Base-by-base conservation (phyloP, 2,888 invertebrate species). In the Aporophyla nigra region DNA sequence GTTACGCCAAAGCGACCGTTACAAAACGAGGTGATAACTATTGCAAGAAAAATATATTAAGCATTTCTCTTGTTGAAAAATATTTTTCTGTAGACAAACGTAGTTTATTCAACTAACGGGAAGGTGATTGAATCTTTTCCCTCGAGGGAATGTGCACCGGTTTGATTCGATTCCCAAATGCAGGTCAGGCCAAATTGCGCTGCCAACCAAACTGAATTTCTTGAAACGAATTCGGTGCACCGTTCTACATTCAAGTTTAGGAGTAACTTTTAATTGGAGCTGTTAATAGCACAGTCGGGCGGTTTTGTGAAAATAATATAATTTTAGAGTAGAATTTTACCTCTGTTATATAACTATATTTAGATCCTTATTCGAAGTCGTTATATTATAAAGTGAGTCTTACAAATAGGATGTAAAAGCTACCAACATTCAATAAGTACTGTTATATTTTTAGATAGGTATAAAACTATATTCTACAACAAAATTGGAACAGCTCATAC, bases 91-190 rank as follows among this genome's bases (percentile, higher is more conserved):
- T 65, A 70, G 46, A 76, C 61, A 82, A 80, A 66, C 49, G 24
- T 33, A 27, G 63, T 71, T 71, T 81, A 77, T 79, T 75, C 73
- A 81, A 80, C 71, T 82, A 86, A 84, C 70, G 69, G 78, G 71
- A 65, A 83, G 67, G 49, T 82, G 85, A 87, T 87, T 80, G 83
- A 87, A 87, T 88, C 78, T 83, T 82, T 83, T 84, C 83, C 81
- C 82, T 70, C 68, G 69, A 67, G 78, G 79, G 82, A 80, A 76
- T 76, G 75, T 76, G 84, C 76, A 74, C 83, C 46, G 68, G 80
- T 86, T 85, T 84, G 76, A 88, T 88, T 88, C 77, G 76, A 84
- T 84, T 78, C 73, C 53, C 59, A 84, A 86, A 86, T 84, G 84
- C 86, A 84, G 86, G 86, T 86, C 86, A 86, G 49, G 24, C 72